Percentiles rank a stretch among this genome's conserved stretches.
These are phyloP conservation scores for Dasyurus viverrinus DNA, from an alignment of 2,113 vertebrate genomes.

Conservation along the genomic window DNA sequence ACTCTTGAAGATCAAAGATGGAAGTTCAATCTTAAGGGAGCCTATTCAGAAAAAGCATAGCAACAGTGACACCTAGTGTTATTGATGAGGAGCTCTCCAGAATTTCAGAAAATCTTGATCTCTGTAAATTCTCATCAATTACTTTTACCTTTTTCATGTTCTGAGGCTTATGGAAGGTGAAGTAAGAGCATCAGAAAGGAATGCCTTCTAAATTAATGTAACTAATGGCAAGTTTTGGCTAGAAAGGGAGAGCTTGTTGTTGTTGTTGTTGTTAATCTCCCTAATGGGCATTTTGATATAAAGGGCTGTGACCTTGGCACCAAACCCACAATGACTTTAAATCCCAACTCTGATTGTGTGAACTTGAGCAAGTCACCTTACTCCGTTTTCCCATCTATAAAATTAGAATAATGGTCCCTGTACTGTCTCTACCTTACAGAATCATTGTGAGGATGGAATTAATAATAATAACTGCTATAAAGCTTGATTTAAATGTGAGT, in stretches of 20 bases:
- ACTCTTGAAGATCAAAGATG: background rate
- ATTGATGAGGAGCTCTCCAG: background rate
- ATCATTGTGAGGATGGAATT: background rate
- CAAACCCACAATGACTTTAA: background rate
- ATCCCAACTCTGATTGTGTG: background rate
- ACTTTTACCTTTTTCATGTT: background rate
- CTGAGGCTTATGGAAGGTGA: background rate
- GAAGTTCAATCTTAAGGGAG: background rate
- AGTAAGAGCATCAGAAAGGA: background rate
- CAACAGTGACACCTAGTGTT: slow-evolving; percentile 72
- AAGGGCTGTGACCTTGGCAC: background rate
- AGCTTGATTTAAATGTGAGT: background rate
- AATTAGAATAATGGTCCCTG: background rate
- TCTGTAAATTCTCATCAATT: background rate
- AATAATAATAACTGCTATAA: background rate
- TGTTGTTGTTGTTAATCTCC: background rate
- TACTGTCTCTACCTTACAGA: background rate
- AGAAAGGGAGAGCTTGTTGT: background rate
- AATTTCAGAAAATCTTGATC: background rate
- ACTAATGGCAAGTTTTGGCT: background rate
- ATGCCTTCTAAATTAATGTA: background rate
- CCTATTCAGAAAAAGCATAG: slow-evolving; percentile 53
- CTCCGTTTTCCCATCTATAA: background rate
- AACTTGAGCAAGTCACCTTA: background rate
- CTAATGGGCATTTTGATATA: background rate